Evolutionary conservation across 2,888 invertebrate genomes (phyloP).

Genomic region (Sthenelais limicola): DNA sequence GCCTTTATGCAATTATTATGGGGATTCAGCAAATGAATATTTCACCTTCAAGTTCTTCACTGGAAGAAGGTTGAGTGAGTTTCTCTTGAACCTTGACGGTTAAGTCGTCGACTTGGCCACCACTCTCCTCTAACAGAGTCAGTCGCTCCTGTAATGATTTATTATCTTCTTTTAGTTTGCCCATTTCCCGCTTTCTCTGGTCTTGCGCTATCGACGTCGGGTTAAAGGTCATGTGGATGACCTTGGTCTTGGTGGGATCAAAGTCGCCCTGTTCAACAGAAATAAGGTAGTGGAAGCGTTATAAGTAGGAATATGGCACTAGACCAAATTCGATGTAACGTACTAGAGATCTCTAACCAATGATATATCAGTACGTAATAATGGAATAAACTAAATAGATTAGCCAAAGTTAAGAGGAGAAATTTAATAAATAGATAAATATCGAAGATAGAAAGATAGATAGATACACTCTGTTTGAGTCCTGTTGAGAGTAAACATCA

Average conservation of each 20-base stretch:
- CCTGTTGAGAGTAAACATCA: no score
- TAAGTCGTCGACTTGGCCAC: slow-evolving; percentile 60
- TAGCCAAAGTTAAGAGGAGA: not conserved
- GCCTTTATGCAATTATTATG: no score
- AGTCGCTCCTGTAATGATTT: slow-evolving; percentile 59
- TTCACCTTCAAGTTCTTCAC: slow-evolving; percentile 65
- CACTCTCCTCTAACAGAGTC: slow-evolving; percentile 62
- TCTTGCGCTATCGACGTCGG: slow-evolving; percentile 60
- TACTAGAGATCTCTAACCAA: no score
- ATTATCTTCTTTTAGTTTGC: slow-evolving; percentile 60
- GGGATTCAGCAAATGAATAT: no score
- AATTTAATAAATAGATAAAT: not conserved
- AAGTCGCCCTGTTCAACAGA: slow-evolving; percentile 66
- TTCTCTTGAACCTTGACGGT: slow-evolving; percentile 64
- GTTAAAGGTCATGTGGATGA: slow-evolving; percentile 66
- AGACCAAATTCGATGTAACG: no score
- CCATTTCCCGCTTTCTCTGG: slow-evolving; percentile 55
- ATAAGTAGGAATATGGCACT: no score
- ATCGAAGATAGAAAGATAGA: not conserved
- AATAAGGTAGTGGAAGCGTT: no score
- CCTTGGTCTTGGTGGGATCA: slow-evolving; percentile 67
- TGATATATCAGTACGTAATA: no score
- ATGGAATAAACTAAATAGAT: no score
- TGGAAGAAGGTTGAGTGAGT: slow-evolving; percentile 54
- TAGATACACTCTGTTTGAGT: no score